Evolutionary conservation across 2,888 invertebrate genomes (phyloP).

Genomic region (Hypolimnas misippus): DNA sequence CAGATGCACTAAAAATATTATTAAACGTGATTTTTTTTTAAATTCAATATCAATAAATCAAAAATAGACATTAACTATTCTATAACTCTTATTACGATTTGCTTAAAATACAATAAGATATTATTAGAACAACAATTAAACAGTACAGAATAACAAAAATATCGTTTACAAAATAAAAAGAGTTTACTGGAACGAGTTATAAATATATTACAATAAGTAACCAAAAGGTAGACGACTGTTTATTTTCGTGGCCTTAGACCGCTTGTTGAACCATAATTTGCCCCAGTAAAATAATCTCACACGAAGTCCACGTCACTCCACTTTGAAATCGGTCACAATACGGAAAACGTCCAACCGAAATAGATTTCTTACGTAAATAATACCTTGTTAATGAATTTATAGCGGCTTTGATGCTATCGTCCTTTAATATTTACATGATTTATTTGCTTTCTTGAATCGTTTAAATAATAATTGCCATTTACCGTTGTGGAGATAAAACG

Average conservation of each 20-base stretch:
- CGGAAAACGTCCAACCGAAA: slow-evolving; percentile 60
- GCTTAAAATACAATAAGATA: no score
- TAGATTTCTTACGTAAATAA: slow-evolving; percentile 47
- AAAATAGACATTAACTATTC: no score
- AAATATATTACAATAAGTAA: not conserved
- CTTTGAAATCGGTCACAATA: slow-evolving; percentile 63
- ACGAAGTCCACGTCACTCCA: slow-evolving; percentile 63
- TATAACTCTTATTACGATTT: no score
- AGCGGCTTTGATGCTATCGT: slow-evolving; percentile 37
- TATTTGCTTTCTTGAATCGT: slow-evolving; percentile 17
- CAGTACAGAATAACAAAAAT: no score
- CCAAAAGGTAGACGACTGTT: slow-evolving; percentile 56
- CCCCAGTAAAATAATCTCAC: slow-evolving; percentile 50
- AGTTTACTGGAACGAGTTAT: no score
- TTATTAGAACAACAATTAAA: no score
- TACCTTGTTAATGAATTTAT: slow-evolving; percentile 38
- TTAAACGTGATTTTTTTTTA: no score
- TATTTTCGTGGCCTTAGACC: slow-evolving; percentile 63
- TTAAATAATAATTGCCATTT: slow-evolving; percentile 23
- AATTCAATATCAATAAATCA: no score
- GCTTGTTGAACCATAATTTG: slow-evolving; percentile 57
- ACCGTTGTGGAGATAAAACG: slow-evolving; percentile 17
- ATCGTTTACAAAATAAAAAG: no score
- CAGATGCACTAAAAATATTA: no score
- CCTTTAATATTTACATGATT: slow-evolving; percentile 30